Conservation (phyloP, 53 echinoderm and acorn worm genomes). For the Crossaster papposus region DNA sequence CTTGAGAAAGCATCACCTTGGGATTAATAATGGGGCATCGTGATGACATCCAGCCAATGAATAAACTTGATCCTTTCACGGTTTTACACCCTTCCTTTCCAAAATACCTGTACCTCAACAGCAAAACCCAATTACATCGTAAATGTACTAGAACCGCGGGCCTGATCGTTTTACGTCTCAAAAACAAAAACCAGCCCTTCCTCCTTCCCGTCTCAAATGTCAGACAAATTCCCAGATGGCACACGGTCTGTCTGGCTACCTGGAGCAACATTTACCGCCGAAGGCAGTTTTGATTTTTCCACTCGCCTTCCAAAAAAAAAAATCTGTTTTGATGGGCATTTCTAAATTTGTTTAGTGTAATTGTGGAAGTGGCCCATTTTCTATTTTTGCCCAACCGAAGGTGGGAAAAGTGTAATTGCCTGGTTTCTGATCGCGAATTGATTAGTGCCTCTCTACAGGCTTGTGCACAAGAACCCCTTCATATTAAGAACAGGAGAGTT, state of each 20-base stretch:
- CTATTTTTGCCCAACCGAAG: not conserved
- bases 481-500: not conserved
- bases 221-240: not conserved
- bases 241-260: not conserved
- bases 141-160: not conserved
- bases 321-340: not conserved
- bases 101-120: not conserved
- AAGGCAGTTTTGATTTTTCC: not conserved
- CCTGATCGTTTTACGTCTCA: not conserved
- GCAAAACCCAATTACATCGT: not conserved
- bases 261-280: not conserved
- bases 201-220: not conserved
- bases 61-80: too few species aligned
- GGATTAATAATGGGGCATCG: too few species aligned
- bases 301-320: not conserved
- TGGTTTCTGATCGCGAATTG: not conserved
- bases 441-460: not conserved
- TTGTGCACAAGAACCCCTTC: not conserved
- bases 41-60: too few species aligned
- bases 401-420: not conserved
- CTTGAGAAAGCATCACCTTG: too few species aligned
- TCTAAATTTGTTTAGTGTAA: not conserved
- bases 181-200: not conserved
- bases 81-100: too few species aligned
- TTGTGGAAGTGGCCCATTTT: not conserved